Percentiles rank a stretch among this genome's conserved stretches.
These are phyloP conservation scores for Hemitrygon akajei DNA, from an alignment of 2,797 vertebrate species.

Conservation along the genomic window DNA sequence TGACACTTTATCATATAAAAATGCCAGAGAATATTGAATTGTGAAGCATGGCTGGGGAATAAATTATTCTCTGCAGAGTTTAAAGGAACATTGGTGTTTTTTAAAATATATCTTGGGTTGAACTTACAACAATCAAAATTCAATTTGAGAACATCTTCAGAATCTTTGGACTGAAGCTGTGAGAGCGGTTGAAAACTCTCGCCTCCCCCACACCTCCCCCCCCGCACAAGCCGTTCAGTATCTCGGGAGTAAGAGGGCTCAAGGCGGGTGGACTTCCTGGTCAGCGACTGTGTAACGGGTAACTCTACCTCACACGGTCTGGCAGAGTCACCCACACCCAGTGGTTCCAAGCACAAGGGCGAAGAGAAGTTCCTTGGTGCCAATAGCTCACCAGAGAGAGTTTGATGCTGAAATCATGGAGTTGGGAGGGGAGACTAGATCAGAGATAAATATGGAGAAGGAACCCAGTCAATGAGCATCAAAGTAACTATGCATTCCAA, in stretches of 20 bases:
- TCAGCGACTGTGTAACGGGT: too few relatives aligned
- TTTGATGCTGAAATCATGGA: background rate
- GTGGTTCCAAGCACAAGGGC: background rate
- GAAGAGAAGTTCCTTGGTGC: too few relatives aligned
- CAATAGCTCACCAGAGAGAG: background rate
- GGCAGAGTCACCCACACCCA: background rate
- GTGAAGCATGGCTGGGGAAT: background rate
- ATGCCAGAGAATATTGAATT: background rate
- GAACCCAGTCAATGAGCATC: background rate
- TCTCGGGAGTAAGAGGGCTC: background rate
- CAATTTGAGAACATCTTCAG: background rate
- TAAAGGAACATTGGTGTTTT: constrained; percentile 19
- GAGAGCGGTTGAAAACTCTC: background rate
- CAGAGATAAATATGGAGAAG: too few relatives aligned
- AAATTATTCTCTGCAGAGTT: background rate
- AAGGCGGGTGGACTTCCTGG: too few relatives aligned
- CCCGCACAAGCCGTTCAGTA: too few relatives aligned
- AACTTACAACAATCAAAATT: background rate
- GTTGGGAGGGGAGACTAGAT: background rate
- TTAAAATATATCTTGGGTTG: background rate
- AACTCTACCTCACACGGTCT: background rate
- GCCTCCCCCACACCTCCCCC: background rate
- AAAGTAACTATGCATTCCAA: too few relatives aligned
- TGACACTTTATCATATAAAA: constrained; percentile 20
- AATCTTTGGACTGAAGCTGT: background rate